These are phyloP conservation scores for Pristionchus fissidentatus DNA, from an alignment of 2,888 invertebrate species.

Conservation along the genomic window DNA sequence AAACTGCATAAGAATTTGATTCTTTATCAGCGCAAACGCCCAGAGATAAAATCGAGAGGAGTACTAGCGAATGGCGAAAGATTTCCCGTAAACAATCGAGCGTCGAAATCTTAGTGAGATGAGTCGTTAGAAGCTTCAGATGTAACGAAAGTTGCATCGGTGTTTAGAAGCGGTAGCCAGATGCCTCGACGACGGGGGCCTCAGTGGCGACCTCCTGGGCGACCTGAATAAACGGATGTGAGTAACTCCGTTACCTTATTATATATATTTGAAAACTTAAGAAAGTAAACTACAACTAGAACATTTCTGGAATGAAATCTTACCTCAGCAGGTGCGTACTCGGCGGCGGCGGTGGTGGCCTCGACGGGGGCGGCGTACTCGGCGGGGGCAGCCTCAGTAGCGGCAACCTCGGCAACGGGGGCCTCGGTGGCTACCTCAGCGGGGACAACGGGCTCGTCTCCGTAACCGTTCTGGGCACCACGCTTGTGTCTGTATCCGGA, in stretches of 20 bases:
- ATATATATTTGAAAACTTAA: not conserved
- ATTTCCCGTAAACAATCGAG: slow-evolving; percentile 44
- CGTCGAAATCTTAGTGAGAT: slow-evolving; percentile 37
- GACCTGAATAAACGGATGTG: not conserved
- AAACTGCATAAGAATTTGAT: slow-evolving; percentile 26
- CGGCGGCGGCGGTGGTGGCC: slow-evolving; percentile 48
- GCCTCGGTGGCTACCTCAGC: slow-evolving; percentile 49
- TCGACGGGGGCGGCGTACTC: slow-evolving; percentile 47
- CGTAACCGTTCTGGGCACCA: slow-evolving; percentile 59
- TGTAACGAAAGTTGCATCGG: not conserved
- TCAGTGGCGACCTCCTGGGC: slow-evolving; percentile 45
- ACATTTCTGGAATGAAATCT: too few species aligned
- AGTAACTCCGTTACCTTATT: not conserved
- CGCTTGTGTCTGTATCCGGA: slow-evolving; percentile 45
- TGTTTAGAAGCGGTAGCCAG: slow-evolving; percentile 47
- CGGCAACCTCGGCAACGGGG: slow-evolving; percentile 50
- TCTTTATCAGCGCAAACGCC: slow-evolving; percentile 43
- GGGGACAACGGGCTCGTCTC: slow-evolving; percentile 51
- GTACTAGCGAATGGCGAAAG: slow-evolving; percentile 35
- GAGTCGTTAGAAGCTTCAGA: slow-evolving; percentile 31
- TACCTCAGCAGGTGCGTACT: slow-evolving; percentile 49
- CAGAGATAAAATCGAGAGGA: not conserved
- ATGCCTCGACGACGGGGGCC: slow-evolving; percentile 51
- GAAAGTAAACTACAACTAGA: too few species aligned
- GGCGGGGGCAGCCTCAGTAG: slow-evolving; percentile 55